Evolutionary conservation across 2,113 vertebrate species (phyloP), one percentile per base, ranked within the genome.

Genomic region (Collichthys lucidus): DNA sequence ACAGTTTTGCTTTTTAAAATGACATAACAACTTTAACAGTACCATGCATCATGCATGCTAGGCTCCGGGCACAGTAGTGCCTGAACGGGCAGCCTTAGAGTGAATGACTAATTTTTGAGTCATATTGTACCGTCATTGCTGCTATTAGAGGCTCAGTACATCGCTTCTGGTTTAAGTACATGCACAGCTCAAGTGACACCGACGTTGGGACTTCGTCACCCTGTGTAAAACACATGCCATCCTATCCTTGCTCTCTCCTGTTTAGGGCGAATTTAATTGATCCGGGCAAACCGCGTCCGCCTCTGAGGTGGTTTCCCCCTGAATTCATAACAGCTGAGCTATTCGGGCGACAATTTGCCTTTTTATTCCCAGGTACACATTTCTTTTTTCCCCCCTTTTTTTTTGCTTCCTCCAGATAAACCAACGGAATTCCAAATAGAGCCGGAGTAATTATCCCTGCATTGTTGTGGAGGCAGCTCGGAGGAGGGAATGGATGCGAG

Each of bases 201-300:
- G 61, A 79, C 76, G 62, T 22, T 76, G 69, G 35, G 82, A 80
- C 79, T 84, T 74, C 80, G 81, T 90, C 85, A 86, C 57, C 79
- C 74, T 65, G 77, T 87, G 83, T 82, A 81, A 82, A 79, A 85
- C 77, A 53, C 91, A 72, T 49, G 86, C 83, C 72, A 77, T 90
- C 88, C 85, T 91, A 86, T 79, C 86, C 60, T 50, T 42, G 63
- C 89, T 84, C 91, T 1, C 86, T 5, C 52, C 57, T 73, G 85
- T 86, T 92, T 56, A 79, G 86, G 68, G 82, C 77, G 72, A 88
- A 53, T 86, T 89, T 74, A 83, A 92, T 93, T 88, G 91, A 93
- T 93, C 91, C 74, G 69, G 79, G 31, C 71, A 63, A 86, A 63
- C 69, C 68, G 60, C 71, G 57, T 60, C 68, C 14, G 74, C 55